A percentile compares a stretch with the other conserved stretches of the same genome.
Conservation (phyloP, 2,113 vertebrate species). For the Phocoena phocoena region DNA sequence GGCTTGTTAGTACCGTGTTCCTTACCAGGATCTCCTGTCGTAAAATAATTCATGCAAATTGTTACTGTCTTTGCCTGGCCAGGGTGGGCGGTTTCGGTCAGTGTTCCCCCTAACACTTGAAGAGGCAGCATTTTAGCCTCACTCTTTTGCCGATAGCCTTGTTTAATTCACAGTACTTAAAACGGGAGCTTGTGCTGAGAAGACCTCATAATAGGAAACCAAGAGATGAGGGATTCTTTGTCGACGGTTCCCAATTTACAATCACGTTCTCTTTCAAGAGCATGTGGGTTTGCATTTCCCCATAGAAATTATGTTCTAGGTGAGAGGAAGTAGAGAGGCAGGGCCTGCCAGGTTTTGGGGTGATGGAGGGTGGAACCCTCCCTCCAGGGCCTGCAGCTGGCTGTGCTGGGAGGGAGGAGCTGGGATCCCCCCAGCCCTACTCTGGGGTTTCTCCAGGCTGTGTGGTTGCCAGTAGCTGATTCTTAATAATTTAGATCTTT, state of each 20-base stretch:
- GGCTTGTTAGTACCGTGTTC: too few relatives aligned
- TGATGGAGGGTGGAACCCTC: not conserved
- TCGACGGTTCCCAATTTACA: not conserved
- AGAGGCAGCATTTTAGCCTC: not conserved
- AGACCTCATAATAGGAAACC: not conserved
- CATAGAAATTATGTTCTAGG: not conserved
- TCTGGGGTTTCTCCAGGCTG: not conserved
- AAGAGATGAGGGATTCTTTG: not conserved
- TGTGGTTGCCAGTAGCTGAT: not conserved
- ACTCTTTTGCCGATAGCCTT: not conserved
- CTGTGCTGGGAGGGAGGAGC: not conserved
- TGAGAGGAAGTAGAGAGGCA: not conserved
- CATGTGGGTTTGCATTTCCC: not conserved
- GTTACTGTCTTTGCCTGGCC: too few relatives aligned
- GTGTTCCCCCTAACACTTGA: not conserved
- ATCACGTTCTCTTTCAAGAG: not conserved
- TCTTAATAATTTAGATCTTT: slow-evolving; percentile 7
- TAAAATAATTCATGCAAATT: too few relatives aligned
- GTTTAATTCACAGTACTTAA: not conserved
- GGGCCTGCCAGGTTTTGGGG: not conserved
- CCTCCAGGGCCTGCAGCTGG: not conserved
- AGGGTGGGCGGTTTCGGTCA: too few relatives aligned
- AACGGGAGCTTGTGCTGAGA: not conserved
- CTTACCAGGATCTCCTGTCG: too few relatives aligned
- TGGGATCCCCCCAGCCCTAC: not conserved